These are phyloP conservation scores for Cheiracanthium punctorium DNA, from an alignment of 2,888 invertebrate species.

Conservation along the genomic window DNA sequence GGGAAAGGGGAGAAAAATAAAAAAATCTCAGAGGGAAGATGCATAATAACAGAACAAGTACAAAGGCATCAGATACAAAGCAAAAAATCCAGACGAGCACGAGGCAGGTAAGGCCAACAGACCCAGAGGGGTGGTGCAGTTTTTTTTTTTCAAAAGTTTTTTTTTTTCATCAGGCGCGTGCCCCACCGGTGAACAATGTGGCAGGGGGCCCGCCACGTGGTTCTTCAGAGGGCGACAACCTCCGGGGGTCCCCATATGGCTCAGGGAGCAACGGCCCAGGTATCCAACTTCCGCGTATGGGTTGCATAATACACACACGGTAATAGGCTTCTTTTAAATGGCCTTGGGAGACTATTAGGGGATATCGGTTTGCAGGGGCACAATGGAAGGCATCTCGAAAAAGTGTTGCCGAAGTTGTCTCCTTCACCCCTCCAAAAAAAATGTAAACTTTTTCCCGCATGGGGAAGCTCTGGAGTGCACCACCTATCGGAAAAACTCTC, in stretches of 20 bases:
- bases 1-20: too few relatives aligned
- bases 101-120: conserved; percentile 53
- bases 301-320: background rate
- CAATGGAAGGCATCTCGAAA: background rate
- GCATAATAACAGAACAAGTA: conserved; percentile 12
- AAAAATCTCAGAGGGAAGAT: background rate
- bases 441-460: background rate
- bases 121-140: conserved; percentile 38
- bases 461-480: background rate
- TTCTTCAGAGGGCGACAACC: conserved; percentile 54
- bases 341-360: conserved; percentile 45
- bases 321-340: conserved; percentile 30
- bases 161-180: conserved; percentile 15
- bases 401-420: background rate
- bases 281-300: conserved; percentile 49
- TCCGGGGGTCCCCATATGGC: conserved; percentile 44
- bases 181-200: conserved; percentile 27
- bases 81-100: conserved; percentile 38
- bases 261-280: conserved; percentile 37
- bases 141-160: background rate
- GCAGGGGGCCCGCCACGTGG: conserved; percentile 29
- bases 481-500: background rate
- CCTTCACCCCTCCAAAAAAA: too few relatives aligned
- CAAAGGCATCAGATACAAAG: conserved; percentile 38
- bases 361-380: background rate